A percentile compares a stretch with the other conserved stretches of the same genome.
phyloP scores from a whole-genome alignment of 2,797 vertebrate genomes.

The Megalops cyprinoides region DNA sequence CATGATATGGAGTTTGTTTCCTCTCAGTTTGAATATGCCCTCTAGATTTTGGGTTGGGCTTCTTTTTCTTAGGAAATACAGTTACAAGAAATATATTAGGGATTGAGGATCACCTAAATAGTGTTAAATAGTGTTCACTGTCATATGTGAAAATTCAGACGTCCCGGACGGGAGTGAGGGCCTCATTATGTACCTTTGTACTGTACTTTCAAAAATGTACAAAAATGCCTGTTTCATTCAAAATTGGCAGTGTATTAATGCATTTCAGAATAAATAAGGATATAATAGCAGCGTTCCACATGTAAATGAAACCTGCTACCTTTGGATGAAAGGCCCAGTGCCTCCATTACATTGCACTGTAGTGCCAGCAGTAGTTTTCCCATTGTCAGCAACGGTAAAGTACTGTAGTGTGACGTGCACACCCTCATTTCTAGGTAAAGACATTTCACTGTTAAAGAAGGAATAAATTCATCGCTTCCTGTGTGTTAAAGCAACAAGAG shows the following conservation, averaged over 20 bases:
- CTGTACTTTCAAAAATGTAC: neutral
- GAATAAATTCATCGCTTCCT: neutral
- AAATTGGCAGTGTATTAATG: too few relatives aligned
- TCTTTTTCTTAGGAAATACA: conserved; percentile 54
- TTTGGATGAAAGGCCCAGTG: too few relatives aligned
- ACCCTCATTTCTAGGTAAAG: neutral
- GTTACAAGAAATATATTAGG: neutral
- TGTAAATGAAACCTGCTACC: too few relatives aligned
- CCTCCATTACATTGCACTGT: too few relatives aligned
- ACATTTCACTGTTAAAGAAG: neutral
- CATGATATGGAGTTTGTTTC: conserved; percentile 76
- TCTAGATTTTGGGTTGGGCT: conserved; percentile 65
- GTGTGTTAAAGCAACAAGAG: neutral
- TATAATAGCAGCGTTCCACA: too few relatives aligned
- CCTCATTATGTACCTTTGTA: neutral
- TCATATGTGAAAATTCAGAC: too few relatives aligned
- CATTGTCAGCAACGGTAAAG: neutral
- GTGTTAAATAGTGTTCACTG: too few relatives aligned
- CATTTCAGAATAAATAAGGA: too few relatives aligned
- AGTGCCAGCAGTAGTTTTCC: neutral
- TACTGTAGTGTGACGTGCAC: too few relatives aligned
- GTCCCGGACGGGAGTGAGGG: too few relatives aligned
- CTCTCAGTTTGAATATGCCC: conserved; percentile 72
- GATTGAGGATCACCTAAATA: too few relatives aligned
- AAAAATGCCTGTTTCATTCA: too few relatives aligned